phyloP scores from a whole-genome alignment of 2,797 vertebrate species.

The Rachycentron canadum region DNA sequence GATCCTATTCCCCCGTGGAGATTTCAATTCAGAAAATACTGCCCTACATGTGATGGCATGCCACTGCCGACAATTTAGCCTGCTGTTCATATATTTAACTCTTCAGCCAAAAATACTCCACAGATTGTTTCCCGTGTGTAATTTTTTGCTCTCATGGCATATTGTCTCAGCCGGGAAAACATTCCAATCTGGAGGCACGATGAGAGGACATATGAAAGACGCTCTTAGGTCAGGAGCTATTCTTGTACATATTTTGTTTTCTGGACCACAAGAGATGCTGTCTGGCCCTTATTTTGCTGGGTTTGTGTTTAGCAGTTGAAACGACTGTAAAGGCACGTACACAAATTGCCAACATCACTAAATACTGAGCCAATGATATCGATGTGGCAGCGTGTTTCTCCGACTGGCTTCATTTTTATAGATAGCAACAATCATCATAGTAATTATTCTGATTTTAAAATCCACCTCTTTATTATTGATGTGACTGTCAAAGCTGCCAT shows the following conservation, averaged over 20 bases:
- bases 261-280: slow-evolving; percentile 67
- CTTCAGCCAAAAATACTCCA: slow-evolving; percentile 28
- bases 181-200: slow-evolving; percentile 48
- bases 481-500: slow-evolving; percentile 19
- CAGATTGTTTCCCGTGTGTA: slow-evolving; percentile 34
- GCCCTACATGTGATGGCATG: slow-evolving; percentile 7
- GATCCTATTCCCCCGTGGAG: background rate
- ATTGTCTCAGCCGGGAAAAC: slow-evolving; percentile 66
- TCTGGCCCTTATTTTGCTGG: slow-evolving; percentile 72
- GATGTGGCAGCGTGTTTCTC: slow-evolving; percentile 27
- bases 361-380: slow-evolving; percentile 50
- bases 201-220: slow-evolving; percentile 57
- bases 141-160: slow-evolving; percentile 62
- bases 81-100: slow-evolving; percentile 31
- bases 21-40: slow-evolving; percentile 25
- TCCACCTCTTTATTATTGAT: slow-evolving; percentile 5
- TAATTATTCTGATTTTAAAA: slow-evolving; percentile 41
- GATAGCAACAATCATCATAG: slow-evolving; percentile 35
- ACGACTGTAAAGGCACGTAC: slow-evolving; percentile 62
- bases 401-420: slow-evolving; percentile 16
- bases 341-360: slow-evolving; percentile 50
- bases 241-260: slow-evolving; percentile 74
- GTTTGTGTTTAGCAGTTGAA: slow-evolving; percentile 65
- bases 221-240: slow-evolving; percentile 75
- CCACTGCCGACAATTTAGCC: slow-evolving; percentile 8